Evolutionary conservation across 2,797 vertebrate species (phyloP), one percentile per base, ranked within the genome.

Genomic region (Discoglossus pictus): DNA sequence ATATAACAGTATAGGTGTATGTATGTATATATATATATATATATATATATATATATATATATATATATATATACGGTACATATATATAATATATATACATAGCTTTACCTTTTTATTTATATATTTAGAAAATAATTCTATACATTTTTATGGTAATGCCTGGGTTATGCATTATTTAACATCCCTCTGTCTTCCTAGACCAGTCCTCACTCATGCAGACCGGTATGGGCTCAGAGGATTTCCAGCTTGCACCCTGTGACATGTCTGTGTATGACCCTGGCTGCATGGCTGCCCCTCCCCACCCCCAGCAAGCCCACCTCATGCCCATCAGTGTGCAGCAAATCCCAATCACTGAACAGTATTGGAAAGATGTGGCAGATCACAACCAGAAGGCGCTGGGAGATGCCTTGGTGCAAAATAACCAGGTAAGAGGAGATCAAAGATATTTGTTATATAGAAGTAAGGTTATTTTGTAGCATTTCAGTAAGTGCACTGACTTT

Each of bases 361-460:
- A 75, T 64, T 95, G 93, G 93, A 84, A 47, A 64, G 80, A 78
- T 43, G 52, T 89, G 48, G 84, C 84, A 0, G 87, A 87, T 52
- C 80, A 86, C 51, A 87, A 86, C n/a, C 82, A 84, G 73, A 84
- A 74, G 55, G 83, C 69, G 0, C 0, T 94, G 50, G 90, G 82
- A 63, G 75, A 89, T 6, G 85, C 89, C 0, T 64, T 90, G 50
- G 79, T 85, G 38, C 78, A 83, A 58, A 93, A 93, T 72, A 89
- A 79, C 50, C 90, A 93, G 87, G 95, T 97, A 78, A 72, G 73
- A 27, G 23, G 1, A 11, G 39, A 43, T 6, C 2, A 56, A 17
- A 55, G 15, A 0, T 7, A 13, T 17, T 2, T 21, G 18, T n/a
- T n/a, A n/a, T n/a, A n/a, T n/a, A n/a, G n/a, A n/a, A n/a, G n/a